These are phyloP conservation scores for Brachionus asplanchnoidis DNA, from an alignment of 1,140 invertebrate genomes.

Conservation along the genomic window DNA sequence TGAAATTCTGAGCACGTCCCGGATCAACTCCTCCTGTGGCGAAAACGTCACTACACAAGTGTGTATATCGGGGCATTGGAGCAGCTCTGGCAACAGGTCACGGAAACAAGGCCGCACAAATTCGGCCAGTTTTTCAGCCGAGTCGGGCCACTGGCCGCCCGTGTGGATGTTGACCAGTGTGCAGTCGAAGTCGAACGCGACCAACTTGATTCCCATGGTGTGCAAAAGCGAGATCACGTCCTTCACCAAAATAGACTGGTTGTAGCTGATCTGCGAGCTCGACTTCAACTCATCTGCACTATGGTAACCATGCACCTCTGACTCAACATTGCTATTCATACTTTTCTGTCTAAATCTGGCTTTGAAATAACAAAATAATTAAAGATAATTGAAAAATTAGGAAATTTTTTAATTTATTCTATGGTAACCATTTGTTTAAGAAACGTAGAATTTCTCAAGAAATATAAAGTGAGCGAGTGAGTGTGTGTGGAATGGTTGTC, in stretches of 20 bases:
- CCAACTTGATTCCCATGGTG: conserved; percentile 47
- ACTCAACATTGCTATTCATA: not conserved
- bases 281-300: not conserved
- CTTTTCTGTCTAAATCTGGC: not conserved
- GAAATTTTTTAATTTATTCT: not conserved
- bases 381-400: not conserved
- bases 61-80: conserved; percentile 45
- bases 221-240: not conserved
- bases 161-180: conserved; percentile 53
- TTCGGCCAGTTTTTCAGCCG: conserved; percentile 47
- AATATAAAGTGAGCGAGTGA: not conserved
- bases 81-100: conserved; percentile 48
- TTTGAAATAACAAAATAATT: not conserved
- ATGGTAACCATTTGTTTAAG: conserved; percentile 15
- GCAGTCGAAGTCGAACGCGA: conserved; percentile 55
- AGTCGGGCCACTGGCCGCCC: conserved; percentile 51
- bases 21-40: conserved; percentile 50
- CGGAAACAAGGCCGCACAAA: conserved; percentile 52
- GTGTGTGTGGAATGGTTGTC: not conserved
- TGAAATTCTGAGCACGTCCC: conserved; percentile 46
- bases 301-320: not conserved
- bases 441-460: not conserved
- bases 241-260: not conserved
- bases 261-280: not conserved
- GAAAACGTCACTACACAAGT: conserved; percentile 54